These are phyloP conservation scores for Pollachius pollachius DNA, from an alignment of 2,113 vertebrate species.

Conservation along the genomic window DNA sequence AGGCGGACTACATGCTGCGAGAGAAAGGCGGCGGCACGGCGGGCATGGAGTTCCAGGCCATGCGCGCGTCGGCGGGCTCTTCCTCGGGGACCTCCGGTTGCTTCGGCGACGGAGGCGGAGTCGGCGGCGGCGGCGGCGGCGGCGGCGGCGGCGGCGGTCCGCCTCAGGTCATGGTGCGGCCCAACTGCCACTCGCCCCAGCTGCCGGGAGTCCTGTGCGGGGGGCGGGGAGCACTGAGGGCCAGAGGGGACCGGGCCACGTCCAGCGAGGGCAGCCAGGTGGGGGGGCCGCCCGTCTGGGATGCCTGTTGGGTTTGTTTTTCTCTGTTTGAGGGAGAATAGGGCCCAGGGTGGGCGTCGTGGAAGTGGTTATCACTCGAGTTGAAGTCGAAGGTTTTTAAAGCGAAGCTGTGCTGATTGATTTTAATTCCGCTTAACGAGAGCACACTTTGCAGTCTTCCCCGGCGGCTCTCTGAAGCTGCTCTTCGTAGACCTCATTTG, in stretches of 20 bases:
- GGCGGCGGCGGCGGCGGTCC: slow-evolving; percentile 74
- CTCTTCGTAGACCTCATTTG: no score
- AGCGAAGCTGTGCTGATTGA: no score
- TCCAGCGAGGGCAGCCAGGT: slow-evolving; percentile 60
- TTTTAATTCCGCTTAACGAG: no score
- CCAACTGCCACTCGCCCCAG: slow-evolving; percentile 79
- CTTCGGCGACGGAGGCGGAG: slow-evolving; percentile 48
- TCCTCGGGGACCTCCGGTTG: slow-evolving; percentile 66
- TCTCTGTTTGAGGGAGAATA: background rate
- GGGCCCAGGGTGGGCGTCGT: no score
- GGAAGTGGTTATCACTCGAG: no score
- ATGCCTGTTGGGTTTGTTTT: background rate
- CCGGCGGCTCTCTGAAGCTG: no score
- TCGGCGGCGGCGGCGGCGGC: slow-evolving; percentile 70
- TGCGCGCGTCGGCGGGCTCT: slow-evolving; percentile 57
- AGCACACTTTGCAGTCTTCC: no score
- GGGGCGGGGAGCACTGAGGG: slow-evolving; percentile 22
- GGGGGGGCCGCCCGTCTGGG: background rate
- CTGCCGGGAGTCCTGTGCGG: slow-evolving; percentile 46
- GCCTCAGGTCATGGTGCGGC: slow-evolving; percentile 89
- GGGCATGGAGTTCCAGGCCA: slow-evolving; percentile 83
- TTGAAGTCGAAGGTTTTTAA: no score
- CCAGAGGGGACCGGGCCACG: slow-evolving; percentile 48
- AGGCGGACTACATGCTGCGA: slow-evolving; percentile 76
- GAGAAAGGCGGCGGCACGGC: slow-evolving; percentile 77